phyloP scores from a whole-genome alignment of 1,140 invertebrate species.

The Danaus melanippus region DNA sequence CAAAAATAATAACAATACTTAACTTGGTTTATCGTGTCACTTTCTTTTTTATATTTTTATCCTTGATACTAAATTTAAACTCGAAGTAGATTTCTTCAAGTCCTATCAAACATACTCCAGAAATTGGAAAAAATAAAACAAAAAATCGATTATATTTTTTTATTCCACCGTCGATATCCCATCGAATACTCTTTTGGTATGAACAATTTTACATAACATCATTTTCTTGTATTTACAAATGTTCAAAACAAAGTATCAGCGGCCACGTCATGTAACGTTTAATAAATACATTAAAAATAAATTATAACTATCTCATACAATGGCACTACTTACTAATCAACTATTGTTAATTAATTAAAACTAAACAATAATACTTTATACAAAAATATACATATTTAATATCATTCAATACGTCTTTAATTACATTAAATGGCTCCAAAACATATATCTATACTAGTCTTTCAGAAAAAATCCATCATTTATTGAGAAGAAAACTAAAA shows the following conservation, averaged over 20 bases:
- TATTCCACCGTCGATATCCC: slow-evolving; percentile 5
- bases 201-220: no score
- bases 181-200: slow-evolving; percentile 16
- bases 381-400: slow-evolving; percentile 2
- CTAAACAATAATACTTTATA: slow-evolving; percentile 8
- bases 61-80: no score
- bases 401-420: no score
- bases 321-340: slow-evolving; percentile 6
- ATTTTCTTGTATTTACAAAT: no score
- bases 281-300: slow-evolving; percentile 13
- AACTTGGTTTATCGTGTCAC: no score
- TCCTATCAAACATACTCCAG: no score
- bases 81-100: no score
- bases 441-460: slow-evolving; percentile 1
- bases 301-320: slow-evolving; percentile 5
- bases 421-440: not conserved
- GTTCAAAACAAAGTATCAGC: not conserved
- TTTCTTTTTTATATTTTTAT: no score
- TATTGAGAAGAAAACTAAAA: not conserved
- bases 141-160: slow-evolving; percentile 4
- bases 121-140: no score
- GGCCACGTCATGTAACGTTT: not conserved
- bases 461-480: not conserved
- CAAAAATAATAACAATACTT: no score
- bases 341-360: no score